Evolutionary conservation across 2,113 vertebrate species (phyloP), one percentile per base, ranked within the genome.

Genomic region (Taxidea taxus): DNA sequence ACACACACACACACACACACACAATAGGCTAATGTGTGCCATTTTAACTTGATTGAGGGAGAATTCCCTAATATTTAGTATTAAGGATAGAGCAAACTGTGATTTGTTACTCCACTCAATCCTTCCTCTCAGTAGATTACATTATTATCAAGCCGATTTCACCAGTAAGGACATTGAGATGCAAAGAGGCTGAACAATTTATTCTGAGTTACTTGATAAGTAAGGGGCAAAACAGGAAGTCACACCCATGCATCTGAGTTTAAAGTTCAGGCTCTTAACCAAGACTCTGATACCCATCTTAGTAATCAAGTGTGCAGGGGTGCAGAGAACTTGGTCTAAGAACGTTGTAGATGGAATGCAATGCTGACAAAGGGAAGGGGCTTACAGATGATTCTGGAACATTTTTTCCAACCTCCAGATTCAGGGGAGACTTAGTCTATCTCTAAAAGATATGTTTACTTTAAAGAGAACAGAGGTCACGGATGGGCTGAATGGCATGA

Each of bases 41-140:
- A 96, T 51, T 56, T 95, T 68, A 84, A 25, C 23, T 83, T 16
- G 66, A 72, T 85, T 93, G 25, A 77, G 29, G 66, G 62, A 60
- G 29, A 92, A 68, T 81, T 51, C 25, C 56, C 39, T 66, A 66
- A 64, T 66, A 34, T 66, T 34, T 66, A 66, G 6, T 66, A 31
- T 66, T 66, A 66, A 34, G 4, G 37, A 23, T 29, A 80, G 44
- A 47, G 20, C 5, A 27, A 74, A 93, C 39, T 68, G 7, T 11
- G 6, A 60, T 87, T 85, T 72, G 7, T 89, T 90, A 77, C 60
- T 91, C 25, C 23, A 11, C 84, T 95, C 51, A 47, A 9, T 78
- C 34, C 18, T 82, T n/a, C 60, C 31, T 44, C 9, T 39, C 60
- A 80, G 58, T n/a, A 42, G 51, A 64, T 56, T 72, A 60, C 64